A percentile compares a stretch with the other conserved stretches of the same genome.
Evolutionary conservation across 2,113 vertebrate genomes (phyloP).

Genomic region (Etheostoma cragini): DNA sequence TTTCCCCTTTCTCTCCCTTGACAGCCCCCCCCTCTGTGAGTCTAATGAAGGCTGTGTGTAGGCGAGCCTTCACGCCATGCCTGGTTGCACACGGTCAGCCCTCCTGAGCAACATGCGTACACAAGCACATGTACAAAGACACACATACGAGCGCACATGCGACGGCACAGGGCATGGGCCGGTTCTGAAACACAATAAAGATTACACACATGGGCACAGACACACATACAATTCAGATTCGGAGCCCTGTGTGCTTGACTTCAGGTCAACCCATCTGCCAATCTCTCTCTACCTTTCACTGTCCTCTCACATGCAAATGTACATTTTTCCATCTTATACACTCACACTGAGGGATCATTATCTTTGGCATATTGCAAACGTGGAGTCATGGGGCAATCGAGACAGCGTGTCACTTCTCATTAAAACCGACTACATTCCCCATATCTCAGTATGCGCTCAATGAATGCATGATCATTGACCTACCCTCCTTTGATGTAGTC

Average conservation of each 20-base stretch:
- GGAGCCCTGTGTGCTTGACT: slow-evolving; percentile 34
- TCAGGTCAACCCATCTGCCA: slow-evolving; percentile 50
- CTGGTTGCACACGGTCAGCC: slow-evolving; percentile 57
- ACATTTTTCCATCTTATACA: slow-evolving; percentile 30
- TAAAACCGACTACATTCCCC: slow-evolving; percentile 33
- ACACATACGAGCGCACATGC: background rate
- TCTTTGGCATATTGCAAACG: slow-evolving; percentile 56
- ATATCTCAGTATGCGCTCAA: slow-evolving; percentile 5
- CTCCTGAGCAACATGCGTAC: slow-evolving; percentile 42
- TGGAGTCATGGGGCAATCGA: slow-evolving; percentile 26
- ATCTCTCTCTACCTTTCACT: slow-evolving; percentile 24
- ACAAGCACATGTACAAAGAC: slow-evolving; percentile 19
- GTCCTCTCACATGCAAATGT: slow-evolving; percentile 48
- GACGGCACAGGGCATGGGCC: background rate
- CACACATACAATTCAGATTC: background rate
- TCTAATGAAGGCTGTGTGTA: slow-evolving; percentile 71
- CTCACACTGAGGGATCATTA: slow-evolving; percentile 56
- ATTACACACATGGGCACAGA: slow-evolving; percentile 26
- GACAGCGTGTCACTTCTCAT: slow-evolving; percentile 50
- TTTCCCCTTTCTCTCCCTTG: slow-evolving; percentile 23
- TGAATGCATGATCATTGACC: slow-evolving; percentile 68
- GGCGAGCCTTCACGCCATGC: slow-evolving; percentile 53
- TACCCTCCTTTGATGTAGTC: slow-evolving; percentile 99
- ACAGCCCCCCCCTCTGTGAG: slow-evolving; percentile 21
- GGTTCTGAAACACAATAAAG: slow-evolving; percentile 20